Evolutionary conservation across 2,113 vertebrate genomes (phyloP).

Genomic region (Canis aureus): DNA sequence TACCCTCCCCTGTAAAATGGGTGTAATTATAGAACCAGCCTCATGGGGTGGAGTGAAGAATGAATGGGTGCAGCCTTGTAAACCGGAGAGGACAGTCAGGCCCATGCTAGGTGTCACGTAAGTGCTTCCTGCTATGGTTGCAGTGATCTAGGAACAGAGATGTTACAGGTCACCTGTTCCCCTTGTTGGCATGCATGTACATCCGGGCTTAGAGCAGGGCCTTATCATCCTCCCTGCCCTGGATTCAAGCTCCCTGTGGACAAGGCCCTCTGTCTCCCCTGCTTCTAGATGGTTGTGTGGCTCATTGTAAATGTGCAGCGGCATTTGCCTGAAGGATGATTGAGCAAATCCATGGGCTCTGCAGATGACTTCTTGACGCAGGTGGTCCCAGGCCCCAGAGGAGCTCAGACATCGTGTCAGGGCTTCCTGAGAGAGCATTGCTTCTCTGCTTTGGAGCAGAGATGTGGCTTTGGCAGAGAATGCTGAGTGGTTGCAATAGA

Average conservation of each 20-base stretch:
- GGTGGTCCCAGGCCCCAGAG: too few relatives aligned
- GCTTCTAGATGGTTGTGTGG: neutral
- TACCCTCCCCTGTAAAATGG: neutral
- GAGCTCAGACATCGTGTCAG: neutral
- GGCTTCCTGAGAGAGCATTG: neutral
- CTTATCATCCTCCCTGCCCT: fast-evolving
- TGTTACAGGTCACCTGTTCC: neutral
- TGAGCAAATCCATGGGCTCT: fast-evolving
- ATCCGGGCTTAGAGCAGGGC: fast-evolving
- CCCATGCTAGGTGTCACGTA: fast-evolving
- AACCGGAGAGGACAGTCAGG: neutral
- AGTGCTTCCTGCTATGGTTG: neutral
- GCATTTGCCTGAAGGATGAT: neutral
- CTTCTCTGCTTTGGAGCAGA: neutral
- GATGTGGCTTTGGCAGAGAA: neutral
- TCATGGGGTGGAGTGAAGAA: too few relatives aligned
- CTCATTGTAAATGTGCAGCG: fast-evolving
- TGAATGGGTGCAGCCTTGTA: neutral
- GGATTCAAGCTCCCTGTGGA: neutral
- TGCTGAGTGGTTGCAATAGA: neutral
- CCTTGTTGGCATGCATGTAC: fast-evolving
- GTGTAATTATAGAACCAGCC: too few relatives aligned
- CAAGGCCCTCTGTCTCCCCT: neutral
- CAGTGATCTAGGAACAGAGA: neutral
- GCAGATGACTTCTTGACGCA: fast-evolving